Conservation (phyloP, 1,140 invertebrate genomes). For the Heliconius hermathena region DNA sequence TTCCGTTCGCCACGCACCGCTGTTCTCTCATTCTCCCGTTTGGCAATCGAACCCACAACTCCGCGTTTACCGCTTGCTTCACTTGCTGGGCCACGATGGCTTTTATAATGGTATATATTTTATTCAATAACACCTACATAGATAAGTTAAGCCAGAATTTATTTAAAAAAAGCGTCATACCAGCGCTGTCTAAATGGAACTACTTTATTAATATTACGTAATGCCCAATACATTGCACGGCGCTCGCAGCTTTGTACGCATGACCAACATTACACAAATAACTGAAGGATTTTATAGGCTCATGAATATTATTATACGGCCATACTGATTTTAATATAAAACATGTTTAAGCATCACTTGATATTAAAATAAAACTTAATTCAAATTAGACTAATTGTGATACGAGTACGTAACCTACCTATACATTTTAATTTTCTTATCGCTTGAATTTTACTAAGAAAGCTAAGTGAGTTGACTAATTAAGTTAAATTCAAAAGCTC, state of each 20-base stretch:
- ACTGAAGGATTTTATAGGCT: slow-evolving; percentile 6
- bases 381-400: neutral
- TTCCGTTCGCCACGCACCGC: too few species aligned
- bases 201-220: slow-evolving; percentile 18
- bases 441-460: neutral
- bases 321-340: slow-evolving; percentile 4
- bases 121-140: neutral
- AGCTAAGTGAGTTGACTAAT: neutral
- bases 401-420: too few species aligned
- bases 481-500: neutral
- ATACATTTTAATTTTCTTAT: neutral
- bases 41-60: too few species aligned
- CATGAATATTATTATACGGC: slow-evolving; percentile 14
- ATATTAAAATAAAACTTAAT: neutral
- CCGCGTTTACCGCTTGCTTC: too few species aligned
- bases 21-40: too few species aligned
- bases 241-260: slow-evolving; percentile 13
- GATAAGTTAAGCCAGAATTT: neutral
- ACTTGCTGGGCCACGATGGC: too few species aligned
- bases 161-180: neutral
- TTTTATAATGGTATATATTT: too few species aligned
- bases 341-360: neutral
- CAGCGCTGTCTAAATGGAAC: neutral
- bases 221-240: slow-evolving; percentile 5
- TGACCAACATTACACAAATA: slow-evolving; percentile 18